Base-by-base conservation (phyloP, 2,113 vertebrate species). In the Tenrec ecaudatus region DNA sequence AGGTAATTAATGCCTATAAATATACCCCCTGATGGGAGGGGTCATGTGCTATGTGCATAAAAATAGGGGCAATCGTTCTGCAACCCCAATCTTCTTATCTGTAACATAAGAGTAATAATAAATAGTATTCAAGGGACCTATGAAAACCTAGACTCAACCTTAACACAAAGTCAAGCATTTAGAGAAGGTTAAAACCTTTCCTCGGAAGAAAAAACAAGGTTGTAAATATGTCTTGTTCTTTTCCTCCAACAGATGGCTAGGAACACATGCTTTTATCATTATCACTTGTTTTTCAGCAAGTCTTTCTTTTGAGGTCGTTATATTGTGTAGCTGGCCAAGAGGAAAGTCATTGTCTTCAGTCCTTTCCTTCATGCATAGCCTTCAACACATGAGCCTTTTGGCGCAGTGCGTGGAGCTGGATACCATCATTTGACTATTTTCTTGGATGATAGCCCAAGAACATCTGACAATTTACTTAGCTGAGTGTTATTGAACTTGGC, bases 391-490 rank as follows among this genome's bases (percentile, higher is more conserved):
- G 20, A 36, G 1, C 64, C 23, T 87, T 90, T 88, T 79, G 25
- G 7, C 15, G 9, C 8, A 47, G 16, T 68, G 38, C 87, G 90
- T 88, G 11, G 84, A 81, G 33, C 71, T 93, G 15, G 27, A 80
- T 33, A 82, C 33, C 3, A 62, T 79, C 64, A 64, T 93, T 85
- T 85, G 60, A 58, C 22, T 77, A 27, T 20, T n/a, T 93, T 86
- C 77, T 83, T 89, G 84, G 31, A 33, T 71, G 38, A 20, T 81
- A 89, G 31, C n/a, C 81, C n/a, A 76, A 95, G 62, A 95, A 53
- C 22, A 82, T 66, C 89, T 85, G 14, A 33, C 29, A 58, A 84
- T 16, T 64, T 69, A 83, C 29, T 71, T 79, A 90, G 27, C 3
- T 69, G 58, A 82, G 16, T 29, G 38, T 80, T 71, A 1, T 17